Evolutionary conservation across 2,888 invertebrate species (phyloP).

Genomic region (Luperina testacea): DNA sequence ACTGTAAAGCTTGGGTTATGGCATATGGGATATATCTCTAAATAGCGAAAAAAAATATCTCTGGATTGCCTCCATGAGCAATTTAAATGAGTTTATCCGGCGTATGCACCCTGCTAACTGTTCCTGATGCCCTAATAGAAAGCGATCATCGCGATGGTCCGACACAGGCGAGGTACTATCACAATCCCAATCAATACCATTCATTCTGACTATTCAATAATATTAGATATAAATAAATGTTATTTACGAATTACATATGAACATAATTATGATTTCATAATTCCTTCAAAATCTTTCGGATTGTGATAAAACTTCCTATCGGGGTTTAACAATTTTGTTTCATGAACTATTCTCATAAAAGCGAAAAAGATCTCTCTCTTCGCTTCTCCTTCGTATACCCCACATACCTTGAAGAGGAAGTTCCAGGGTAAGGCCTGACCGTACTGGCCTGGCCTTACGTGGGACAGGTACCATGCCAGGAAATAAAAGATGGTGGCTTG

Average conservation of each 20-base stretch:
- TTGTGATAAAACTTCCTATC: background rate
- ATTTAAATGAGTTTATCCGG: background rate
- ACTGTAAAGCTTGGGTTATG: background rate
- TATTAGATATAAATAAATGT: background rate
- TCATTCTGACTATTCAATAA: background rate
- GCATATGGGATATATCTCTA: too few species aligned
- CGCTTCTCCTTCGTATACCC: background rate
- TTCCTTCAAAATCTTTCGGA: background rate
- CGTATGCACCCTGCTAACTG: background rate
- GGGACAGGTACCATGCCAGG: conserved; percentile 75
- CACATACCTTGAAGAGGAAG: conserved; percentile 90
- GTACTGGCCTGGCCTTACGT: conserved; percentile 91
- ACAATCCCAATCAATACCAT: background rate
- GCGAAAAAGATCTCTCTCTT: conserved; percentile 5
- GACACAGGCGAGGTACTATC: background rate
- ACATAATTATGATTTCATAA: background rate
- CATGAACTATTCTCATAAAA: background rate
- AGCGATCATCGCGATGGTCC: background rate
- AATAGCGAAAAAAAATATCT: background rate
- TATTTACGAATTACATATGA: background rate
- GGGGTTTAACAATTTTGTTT: background rate
- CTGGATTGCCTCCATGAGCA: background rate
- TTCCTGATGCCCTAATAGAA: too few species aligned
- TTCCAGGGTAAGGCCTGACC: conserved; percentile 92
- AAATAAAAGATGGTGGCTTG: conserved; percentile 72